A percentile compares a stretch with the other conserved stretches of the same genome.
These are phyloP conservation scores for Onychostruthus taczanowskii DNA, from an alignment of 2,113 vertebrate genomes.

Conservation along the genomic window DNA sequence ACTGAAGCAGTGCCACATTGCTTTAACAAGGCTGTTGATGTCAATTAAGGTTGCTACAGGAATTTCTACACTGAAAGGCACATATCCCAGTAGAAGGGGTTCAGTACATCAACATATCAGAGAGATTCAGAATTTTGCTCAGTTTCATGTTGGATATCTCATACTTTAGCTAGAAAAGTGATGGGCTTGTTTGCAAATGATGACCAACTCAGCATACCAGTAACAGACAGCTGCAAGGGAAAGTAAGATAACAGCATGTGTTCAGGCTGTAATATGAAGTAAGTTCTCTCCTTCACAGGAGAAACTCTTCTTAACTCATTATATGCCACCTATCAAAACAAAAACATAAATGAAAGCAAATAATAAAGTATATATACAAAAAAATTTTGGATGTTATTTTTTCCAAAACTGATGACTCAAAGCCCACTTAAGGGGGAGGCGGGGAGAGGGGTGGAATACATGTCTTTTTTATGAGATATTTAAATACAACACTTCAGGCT, in stretches of 20 bases:
- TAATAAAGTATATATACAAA: background rate
- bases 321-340: background rate
- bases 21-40: background rate
- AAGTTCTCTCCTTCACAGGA: background rate
- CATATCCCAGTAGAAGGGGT: background rate
- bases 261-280: background rate
- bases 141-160: background rate
- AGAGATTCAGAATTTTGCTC: background rate
- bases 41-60: background rate
- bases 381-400: background rate
- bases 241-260: background rate
- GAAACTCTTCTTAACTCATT: background rate
- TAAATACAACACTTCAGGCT: background rate
- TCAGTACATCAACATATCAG: background rate
- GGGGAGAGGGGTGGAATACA: accelerated
- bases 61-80: background rate
- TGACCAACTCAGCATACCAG: background rate
- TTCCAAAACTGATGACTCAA: background rate
- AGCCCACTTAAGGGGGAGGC: background rate
- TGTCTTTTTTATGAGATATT: background rate
- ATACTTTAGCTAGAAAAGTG: background rate
- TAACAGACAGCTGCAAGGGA: background rate
- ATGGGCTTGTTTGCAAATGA: background rate
- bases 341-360: background rate
- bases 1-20: background rate